These are phyloP conservation scores for Rallus crepitans DNA, from an alignment of 2,797 vertebrate species.

Conservation along the genomic window DNA sequence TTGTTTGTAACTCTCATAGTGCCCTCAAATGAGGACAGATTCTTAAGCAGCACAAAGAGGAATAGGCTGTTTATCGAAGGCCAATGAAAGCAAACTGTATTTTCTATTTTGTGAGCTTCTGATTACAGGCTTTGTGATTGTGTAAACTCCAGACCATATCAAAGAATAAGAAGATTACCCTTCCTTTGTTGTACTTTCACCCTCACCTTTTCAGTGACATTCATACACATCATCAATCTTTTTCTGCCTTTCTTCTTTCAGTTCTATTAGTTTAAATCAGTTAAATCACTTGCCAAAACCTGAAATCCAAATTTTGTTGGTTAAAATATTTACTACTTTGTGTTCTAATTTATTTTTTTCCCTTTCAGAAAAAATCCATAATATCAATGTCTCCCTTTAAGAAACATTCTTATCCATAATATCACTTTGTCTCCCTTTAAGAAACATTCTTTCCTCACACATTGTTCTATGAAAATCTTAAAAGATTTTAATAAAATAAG, in stretches of 20 bases:
- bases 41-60: background rate
- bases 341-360: background rate
- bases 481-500: background rate
- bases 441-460: background rate
- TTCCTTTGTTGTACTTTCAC: background rate
- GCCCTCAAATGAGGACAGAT: constrained; percentile 3
- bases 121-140: background rate
- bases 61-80: background rate
- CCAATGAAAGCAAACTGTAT: background rate
- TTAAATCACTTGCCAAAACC: background rate
- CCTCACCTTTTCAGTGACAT: background rate
- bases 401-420: background rate
- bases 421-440: background rate
- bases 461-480: background rate
- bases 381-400: background rate
- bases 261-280: background rate
- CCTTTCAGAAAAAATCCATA: background rate
- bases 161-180: background rate
- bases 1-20: constrained; percentile 12
- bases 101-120: constrained; percentile 5
- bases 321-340: background rate
- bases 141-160: background rate
- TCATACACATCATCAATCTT: background rate
- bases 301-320: background rate
- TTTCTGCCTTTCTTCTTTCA: background rate